Percentiles rank a stretch among this genome's conserved stretches.
Conservation (phyloP, 2,888 invertebrate species). For the Chorisops tibialis region DNA sequence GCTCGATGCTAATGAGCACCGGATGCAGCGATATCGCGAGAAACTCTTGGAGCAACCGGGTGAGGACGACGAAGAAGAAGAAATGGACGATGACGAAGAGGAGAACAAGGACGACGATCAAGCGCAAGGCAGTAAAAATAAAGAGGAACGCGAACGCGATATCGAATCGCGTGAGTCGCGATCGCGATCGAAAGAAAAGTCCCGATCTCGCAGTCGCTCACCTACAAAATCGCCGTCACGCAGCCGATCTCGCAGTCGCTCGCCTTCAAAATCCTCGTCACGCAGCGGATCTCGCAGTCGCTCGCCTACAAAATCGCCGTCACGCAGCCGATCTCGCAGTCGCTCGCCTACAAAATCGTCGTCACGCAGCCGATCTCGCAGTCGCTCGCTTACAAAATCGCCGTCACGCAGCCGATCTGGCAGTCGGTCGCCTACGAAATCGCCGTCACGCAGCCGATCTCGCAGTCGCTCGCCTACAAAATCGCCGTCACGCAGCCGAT, state of each 20-base stretch:
- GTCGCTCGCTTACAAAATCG: conserved; percentile 29
- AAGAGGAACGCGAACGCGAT: conserved; percentile 38
- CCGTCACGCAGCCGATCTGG: conserved; percentile 37
- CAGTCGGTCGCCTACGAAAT: conserved; percentile 29
- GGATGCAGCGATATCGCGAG: conserved; percentile 81
- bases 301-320: conserved; percentile 38
- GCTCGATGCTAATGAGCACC: conserved; percentile 77
- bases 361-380: conserved; percentile 36
- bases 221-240: conserved; percentile 43
- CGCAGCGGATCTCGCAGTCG: conserved; percentile 46
- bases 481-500: conserved; percentile 41
- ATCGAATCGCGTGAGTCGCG: conserved; percentile 25
- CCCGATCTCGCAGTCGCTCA: conserved; percentile 43
- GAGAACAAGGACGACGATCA: conserved; percentile 36
- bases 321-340: conserved; percentile 37
- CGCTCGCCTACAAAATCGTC: conserved; percentile 48
- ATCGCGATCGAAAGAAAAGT: conserved; percentile 31
- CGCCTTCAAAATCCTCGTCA: conserved; percentile 33
- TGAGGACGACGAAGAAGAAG: conserved; percentile 67
- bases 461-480: conserved; percentile 43
- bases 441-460: conserved; percentile 40
- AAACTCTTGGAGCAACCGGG: conserved; percentile 83
- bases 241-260: conserved; percentile 35
- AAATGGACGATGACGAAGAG: conserved; percentile 58
- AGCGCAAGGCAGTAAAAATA: conserved; percentile 42